Conservation (phyloP, 2,113 vertebrate genomes). For the Microcebus lehilahytsara region DNA sequence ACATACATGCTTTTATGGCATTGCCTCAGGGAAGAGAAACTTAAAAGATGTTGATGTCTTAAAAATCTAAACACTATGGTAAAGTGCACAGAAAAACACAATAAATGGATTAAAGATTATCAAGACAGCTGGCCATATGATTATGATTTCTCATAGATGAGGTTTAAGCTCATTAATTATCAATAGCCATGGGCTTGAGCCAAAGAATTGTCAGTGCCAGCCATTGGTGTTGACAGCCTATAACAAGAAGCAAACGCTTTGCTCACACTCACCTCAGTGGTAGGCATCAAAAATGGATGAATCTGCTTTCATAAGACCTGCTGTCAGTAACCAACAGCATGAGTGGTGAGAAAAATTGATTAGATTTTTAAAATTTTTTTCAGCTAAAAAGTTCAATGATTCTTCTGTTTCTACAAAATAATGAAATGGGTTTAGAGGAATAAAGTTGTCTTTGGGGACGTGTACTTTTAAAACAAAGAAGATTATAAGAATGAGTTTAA, state of each 20-base stretch:
- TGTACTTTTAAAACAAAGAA: constrained; percentile 28
- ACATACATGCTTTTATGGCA: neutral
- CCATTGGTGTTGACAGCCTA: neutral
- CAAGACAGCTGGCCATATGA: neutral
- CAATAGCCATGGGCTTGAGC: neutral
- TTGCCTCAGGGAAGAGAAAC: neutral
- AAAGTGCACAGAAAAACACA: neutral
- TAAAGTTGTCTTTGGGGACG: neutral
- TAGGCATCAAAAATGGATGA: constrained; percentile 61
- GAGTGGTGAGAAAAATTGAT: constrained; percentile 37
- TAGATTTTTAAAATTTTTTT: constrained; percentile 54
- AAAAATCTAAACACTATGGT: neutral
- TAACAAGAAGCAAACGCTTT: neutral
- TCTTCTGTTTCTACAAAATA: constrained; percentile 22
- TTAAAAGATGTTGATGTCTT: neutral
- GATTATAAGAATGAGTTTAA: constrained; percentile 7
- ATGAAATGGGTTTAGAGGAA: constrained; percentile 16
- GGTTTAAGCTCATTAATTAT: neutral
- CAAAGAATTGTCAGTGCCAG: neutral
- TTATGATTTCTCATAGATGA: neutral
- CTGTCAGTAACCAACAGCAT: constrained; percentile 59
- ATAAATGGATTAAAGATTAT: neutral
- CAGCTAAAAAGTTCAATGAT: constrained; percentile 30
- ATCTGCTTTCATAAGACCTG: constrained; percentile 1
- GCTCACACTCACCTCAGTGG: neutral